These are phyloP conservation scores for Austrolebias charrua DNA, from an alignment of 2,797 vertebrate species.

Conservation along the genomic window DNA sequence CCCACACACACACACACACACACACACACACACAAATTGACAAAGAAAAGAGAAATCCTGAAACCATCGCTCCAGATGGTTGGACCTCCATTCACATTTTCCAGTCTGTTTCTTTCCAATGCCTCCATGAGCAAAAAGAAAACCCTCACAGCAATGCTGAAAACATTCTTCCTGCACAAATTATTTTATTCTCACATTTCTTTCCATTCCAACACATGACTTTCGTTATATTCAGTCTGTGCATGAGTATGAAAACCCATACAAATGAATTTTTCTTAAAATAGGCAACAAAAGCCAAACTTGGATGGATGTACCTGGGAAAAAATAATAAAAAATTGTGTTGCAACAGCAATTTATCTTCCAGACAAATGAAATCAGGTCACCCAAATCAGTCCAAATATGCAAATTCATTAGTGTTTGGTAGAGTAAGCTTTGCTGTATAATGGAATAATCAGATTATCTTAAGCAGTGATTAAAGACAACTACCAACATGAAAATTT, in stretches of 20 bases:
- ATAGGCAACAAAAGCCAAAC: no score
- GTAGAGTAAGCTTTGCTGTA: conserved; percentile 48
- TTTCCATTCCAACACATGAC: conserved; percentile 23
- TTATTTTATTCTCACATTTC: conserved; percentile 53
- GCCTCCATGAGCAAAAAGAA: conserved; percentile 71
- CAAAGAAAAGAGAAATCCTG: conserved; percentile 12
- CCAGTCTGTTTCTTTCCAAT: conserved; percentile 60
- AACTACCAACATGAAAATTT: conserved; percentile 22
- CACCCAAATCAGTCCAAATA: conserved; percentile 67
- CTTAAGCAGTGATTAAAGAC: conserved; percentile 52
- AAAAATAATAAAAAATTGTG: background rate
- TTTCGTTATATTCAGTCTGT: no score
- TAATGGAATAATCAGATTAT: conserved; percentile 67
- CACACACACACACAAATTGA: conserved; percentile 7
- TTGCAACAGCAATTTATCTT: conserved; percentile 39
- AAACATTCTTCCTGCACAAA: conserved; percentile 57
- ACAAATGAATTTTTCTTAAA: no score
- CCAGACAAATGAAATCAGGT: conserved; percentile 66
- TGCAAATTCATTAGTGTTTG: conserved; percentile 62
- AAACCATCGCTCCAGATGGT: conserved; percentile 61
- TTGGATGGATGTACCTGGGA: background rate
- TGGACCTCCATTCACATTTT: conserved; percentile 64
- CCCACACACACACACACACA: no score
- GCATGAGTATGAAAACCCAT: no score
- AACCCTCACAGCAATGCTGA: conserved; percentile 59